These are phyloP conservation scores for Holothuria glaberrima DNA, from an alignment of 35 echinoderm and acorn worm species.

Conservation along the genomic window DNA sequence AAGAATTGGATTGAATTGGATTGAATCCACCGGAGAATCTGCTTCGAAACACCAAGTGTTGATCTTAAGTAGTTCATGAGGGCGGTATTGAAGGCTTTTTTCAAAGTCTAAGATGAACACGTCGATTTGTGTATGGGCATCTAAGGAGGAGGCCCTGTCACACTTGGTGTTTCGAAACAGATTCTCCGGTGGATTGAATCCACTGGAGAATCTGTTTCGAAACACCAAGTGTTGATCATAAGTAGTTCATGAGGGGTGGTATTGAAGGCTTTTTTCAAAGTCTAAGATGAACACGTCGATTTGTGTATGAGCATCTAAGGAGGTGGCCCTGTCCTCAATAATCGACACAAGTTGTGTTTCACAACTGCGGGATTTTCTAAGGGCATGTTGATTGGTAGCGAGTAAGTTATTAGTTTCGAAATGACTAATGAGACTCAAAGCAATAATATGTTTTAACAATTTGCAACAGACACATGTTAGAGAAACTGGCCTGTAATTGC, in stretches of 20 bases:
- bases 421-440: too few relatives aligned
- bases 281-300: slow-evolving; percentile 16
- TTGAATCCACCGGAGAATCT: too few relatives aligned
- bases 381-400: not conserved
- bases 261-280: slow-evolving; percentile 15
- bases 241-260: not conserved
- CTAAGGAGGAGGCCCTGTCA: slow-evolving; percentile 7
- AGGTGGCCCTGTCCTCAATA: slow-evolving; percentile 1
- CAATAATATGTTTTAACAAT: too few relatives aligned
- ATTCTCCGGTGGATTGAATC: too few relatives aligned
- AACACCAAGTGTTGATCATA: not conserved
- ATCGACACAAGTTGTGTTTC: slow-evolving; percentile 9
- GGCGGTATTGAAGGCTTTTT: not conserved
- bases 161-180: too few relatives aligned
- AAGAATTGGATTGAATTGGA: too few relatives aligned
- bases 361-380: slow-evolving; percentile 22
- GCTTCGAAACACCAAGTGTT: slow-evolving; percentile 1
- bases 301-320: not conserved
- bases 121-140: not conserved
- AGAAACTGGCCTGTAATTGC: too few relatives aligned
- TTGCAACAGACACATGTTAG: too few relatives aligned
- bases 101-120: slow-evolving; percentile 23
- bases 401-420: not conserved
- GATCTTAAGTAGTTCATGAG: slow-evolving; percentile 8
- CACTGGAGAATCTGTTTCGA: not conserved